Conservation (phyloP, 2,113 vertebrate genomes). For the Tapirus terrestris region DNA sequence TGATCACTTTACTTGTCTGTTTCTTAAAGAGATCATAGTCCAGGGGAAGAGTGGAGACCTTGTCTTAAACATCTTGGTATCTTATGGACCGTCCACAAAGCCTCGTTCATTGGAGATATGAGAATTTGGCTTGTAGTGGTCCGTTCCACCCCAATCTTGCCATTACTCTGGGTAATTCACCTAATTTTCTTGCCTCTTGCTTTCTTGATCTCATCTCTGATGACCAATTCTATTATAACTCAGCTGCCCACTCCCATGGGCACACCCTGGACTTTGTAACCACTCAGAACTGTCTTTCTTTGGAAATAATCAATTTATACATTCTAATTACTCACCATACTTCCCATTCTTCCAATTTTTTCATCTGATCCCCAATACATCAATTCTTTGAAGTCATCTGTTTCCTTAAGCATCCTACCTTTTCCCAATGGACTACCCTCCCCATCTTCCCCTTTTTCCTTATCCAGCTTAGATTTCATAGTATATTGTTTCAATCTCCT, state of each 20-base stretch:
- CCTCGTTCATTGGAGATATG: neutral
- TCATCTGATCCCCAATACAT: neutral
- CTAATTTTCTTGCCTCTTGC: constrained; percentile 10
- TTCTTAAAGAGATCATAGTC: neutral
- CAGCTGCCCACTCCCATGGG: neutral
- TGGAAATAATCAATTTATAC: constrained; percentile 36
- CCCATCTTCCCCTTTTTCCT: neutral
- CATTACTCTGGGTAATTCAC: neutral
- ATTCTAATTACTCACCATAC: neutral
- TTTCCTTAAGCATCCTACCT: neutral
- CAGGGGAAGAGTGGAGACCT: neutral
- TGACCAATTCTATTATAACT: neutral
- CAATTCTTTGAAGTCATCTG: neutral
- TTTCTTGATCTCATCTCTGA: constrained; percentile 52
- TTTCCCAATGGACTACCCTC: neutral
- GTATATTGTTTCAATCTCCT: neutral
- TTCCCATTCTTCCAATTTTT: neutral
- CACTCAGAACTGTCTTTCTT: neutral
- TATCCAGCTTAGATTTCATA: neutral
- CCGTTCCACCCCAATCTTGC: neutral
- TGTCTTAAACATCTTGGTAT: neutral
- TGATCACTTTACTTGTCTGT: neutral
- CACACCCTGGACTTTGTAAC: constrained; percentile 13
- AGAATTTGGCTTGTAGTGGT: neutral
- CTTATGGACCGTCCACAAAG: neutral